These are phyloP conservation scores for Caradrina kadenii DNA, from an alignment of 2,888 invertebrate species.

Conservation along the genomic window DNA sequence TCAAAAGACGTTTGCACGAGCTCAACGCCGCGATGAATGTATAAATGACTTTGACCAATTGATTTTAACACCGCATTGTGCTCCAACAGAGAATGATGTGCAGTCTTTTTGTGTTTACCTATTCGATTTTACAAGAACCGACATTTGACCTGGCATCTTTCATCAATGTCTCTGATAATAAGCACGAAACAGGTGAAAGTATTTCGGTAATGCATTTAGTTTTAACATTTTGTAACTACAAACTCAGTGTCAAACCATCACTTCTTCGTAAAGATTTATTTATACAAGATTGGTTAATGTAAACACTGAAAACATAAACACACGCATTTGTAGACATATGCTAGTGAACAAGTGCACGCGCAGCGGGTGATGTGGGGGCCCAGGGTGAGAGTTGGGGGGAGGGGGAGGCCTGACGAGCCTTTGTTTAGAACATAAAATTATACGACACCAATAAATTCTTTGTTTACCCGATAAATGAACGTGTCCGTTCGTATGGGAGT, in stretches of 20 bases:
- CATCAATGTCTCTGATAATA: conserved; percentile 61
- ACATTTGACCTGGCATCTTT: conserved; percentile 67
- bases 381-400: conserved; percentile 39
- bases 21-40: conserved; percentile 76
- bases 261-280: conserved; percentile 76
- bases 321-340: conserved; percentile 85
- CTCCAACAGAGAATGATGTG: conserved; percentile 70
- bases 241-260: conserved; percentile 73
- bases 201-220: conserved; percentile 57
- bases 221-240: conserved; percentile 65
- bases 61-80: conserved; percentile 85
- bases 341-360: conserved; percentile 84
- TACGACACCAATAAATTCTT: conserved; percentile 89
- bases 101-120: conserved; percentile 72
- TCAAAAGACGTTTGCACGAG: conserved; percentile 78
- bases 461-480: conserved; percentile 88
- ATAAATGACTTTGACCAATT: conserved; percentile 87
- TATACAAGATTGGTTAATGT: conserved; percentile 78
- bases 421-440: conserved; percentile 90
- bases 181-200: conserved; percentile 59
- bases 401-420: conserved; percentile 78
- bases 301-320: conserved; percentile 86
- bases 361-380: conserved; percentile 73
- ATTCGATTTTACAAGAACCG: conserved; percentile 67
- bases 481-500: conserved; percentile 78